Evolutionary conservation across 2,888 invertebrate species (phyloP), one percentile per base, ranked within the genome.

Genomic region (Halocaridina rubra): DNA sequence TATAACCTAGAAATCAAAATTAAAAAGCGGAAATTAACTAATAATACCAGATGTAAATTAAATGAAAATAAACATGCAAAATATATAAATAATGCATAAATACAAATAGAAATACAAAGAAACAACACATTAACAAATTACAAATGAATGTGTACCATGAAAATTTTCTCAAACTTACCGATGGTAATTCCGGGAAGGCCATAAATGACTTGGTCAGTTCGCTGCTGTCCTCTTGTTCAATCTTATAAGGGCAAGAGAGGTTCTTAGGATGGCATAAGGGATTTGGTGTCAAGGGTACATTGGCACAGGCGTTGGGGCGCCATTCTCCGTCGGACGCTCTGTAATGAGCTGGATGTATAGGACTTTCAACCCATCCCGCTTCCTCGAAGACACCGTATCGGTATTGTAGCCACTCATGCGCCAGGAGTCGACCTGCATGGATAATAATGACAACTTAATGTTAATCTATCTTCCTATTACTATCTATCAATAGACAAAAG

Each of bases 311-410:
- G 75, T 77, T 88, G 69, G 88, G 86, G 33, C 46, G 74, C 86
- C 86, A 88, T 53, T 79, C 24, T 24, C 77, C 88, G 74, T 84
- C 75, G 46, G 84, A 77, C 78, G 82, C 80, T 2, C 85, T 53
- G 84, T 88, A 84, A 79, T 81, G 77, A 0, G 88, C 77, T 5
- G 88, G 88, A 32, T 86, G 84, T 32, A 84, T 64, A 16, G 88
- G 84, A 79, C 67, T 88, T 2, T 86, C 88, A 13, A 74, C 74
- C 27, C 59, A 46, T 8, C 88, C 88, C 8, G 61, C 53, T 76
- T 88, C 88, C 22, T 84, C 81, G 69, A 88, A 88, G 67, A 88
- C 88, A 0, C 88, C 88, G 69, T 88, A 88, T 39, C 88, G 84
- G 67, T 86, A 88, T 53, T 81, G 80, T 22, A 88, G 84, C 88